Base-by-base conservation (phyloP, 2,797 vertebrate genomes). In the Harpagifer antarcticus region DNA sequence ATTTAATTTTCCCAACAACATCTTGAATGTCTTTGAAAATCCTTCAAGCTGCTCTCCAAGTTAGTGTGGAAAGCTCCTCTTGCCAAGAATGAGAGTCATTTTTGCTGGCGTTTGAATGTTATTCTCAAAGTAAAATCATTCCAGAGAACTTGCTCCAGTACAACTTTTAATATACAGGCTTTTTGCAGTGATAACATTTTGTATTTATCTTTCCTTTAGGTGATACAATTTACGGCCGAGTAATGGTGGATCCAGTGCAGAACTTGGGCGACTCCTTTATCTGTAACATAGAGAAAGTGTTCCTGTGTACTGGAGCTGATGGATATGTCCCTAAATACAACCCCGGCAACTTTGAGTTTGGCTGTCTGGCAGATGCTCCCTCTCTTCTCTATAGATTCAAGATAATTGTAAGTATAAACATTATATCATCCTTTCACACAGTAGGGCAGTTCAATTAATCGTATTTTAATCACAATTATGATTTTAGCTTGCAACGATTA, bases 221-320 rank as follows among this genome's bases (percentile, higher is more conserved):
- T 17, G 97, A 99, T 49, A 57, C 86, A 0, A 95, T 99, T 81
- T 99, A 99, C 0, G 96, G 95, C 1, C 94, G 97, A 10, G 97
- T 99, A 85, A 98, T 98, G 97, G 98, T 99, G 87, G 98, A 99
- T 88, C 98, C 98, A 0, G 98, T 99, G 73, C 98, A 99, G 93
- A 99, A 99, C 85, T 85, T 99, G 61, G 98, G 98, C 2, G 95
- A 96, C 81, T 97, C 97, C 13, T 99, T 99, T 79, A 92, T 96
- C 76, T 99, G 98, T 78, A 99, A 91, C 93, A 98, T 99, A 3
- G 98, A 99, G 88, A 98, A 99, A 83, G 97, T 99, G 52, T 99
- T 98, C 89, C 93, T 99, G 0, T 99, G 98, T 76, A 98, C 98
- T 0, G 98, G 98, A 42, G 95, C 97, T 2, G 98, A 98, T 56